These are phyloP conservation scores for Symphodus melops DNA, from an alignment of 2,113 vertebrate genomes.

Conservation along the genomic window DNA sequence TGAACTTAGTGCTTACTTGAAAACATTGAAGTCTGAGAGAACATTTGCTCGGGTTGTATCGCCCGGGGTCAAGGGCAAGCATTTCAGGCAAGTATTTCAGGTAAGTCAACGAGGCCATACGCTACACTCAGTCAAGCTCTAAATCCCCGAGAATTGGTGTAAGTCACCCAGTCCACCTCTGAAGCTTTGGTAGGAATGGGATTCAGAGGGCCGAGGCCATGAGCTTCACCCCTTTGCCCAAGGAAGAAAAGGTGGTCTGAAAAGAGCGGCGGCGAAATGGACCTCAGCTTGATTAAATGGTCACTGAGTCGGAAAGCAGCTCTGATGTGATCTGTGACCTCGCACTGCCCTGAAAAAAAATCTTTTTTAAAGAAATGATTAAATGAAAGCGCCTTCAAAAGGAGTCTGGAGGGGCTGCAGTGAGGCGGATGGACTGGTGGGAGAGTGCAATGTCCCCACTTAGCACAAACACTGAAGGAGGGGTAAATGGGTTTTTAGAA, in stretches of 20 bases:
- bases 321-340: conserved; percentile 90
- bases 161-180: conserved; percentile 78
- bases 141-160: conserved; percentile 77
- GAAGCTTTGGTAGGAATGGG: conserved; percentile 77
- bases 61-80: conserved; percentile 38
- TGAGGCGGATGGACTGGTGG: conserved; percentile 67
- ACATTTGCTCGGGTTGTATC: conserved; percentile 31
- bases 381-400: conserved; percentile 87
- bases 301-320: conserved; percentile 91
- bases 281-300: conserved; percentile 92
- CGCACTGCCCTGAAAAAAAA: conserved; percentile 68
- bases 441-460: conserved; percentile 74
- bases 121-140: conserved; percentile 73
- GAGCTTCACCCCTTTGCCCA: conserved; percentile 84
- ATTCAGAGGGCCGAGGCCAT: conserved; percentile 81
- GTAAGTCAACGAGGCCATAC: conserved; percentile 51
- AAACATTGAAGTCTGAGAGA: conserved; percentile 13
- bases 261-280: conserved; percentile 81
- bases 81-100: conserved; percentile 56
- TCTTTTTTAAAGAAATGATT: conserved; percentile 85
- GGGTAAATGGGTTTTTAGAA: conserved; percentile 52
- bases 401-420: conserved; percentile 72
- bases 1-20: conserved; percentile 22
- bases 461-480: conserved; percentile 69
- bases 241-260: conserved; percentile 85